A percentile compares a stretch with the other conserved stretches of the same genome.
phyloP scores from a whole-genome alignment of 1,140 invertebrate species.

The Pemphigus obesinymphae region DNA sequence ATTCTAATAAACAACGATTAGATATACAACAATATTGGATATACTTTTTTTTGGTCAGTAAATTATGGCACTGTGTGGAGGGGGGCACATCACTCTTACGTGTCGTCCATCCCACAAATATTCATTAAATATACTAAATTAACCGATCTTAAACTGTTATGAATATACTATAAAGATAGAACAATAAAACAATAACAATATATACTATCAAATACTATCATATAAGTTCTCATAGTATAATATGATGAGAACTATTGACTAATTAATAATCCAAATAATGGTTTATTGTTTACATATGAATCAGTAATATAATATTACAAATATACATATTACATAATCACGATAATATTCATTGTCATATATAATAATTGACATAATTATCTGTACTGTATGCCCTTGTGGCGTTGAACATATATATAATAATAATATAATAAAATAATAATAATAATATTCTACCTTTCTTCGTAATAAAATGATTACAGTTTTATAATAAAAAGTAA shows the following conservation, averaged over 20 bases:
- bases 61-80: too few relatives aligned
- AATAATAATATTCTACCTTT: not conserved
- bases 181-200: not conserved
- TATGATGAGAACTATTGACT: not conserved
- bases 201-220: too few relatives aligned
- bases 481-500: too few relatives aligned
- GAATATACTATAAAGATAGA: not conserved
- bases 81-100: too few relatives aligned
- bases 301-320: not conserved
- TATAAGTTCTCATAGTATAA: not conserved
- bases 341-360: not conserved
- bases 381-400: too few relatives aligned
- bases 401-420: too few relatives aligned
- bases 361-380: too few relatives aligned
- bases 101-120: too few relatives aligned
- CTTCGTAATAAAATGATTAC: not conserved
- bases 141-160: not conserved
- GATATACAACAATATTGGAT: too few relatives aligned
- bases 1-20: too few relatives aligned
- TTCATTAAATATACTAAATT: not conserved
- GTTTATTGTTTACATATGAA: not conserved
- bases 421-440: too few relatives aligned
- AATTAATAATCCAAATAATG: conserved; percentile 8
- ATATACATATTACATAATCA: not conserved
- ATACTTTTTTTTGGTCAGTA: too few relatives aligned